Percentiles rank a stretch among this genome's conserved stretches.
These are phyloP conservation scores for Tethea ocularis DNA, from an alignment of 2,888 invertebrate species.

Conservation along the genomic window DNA sequence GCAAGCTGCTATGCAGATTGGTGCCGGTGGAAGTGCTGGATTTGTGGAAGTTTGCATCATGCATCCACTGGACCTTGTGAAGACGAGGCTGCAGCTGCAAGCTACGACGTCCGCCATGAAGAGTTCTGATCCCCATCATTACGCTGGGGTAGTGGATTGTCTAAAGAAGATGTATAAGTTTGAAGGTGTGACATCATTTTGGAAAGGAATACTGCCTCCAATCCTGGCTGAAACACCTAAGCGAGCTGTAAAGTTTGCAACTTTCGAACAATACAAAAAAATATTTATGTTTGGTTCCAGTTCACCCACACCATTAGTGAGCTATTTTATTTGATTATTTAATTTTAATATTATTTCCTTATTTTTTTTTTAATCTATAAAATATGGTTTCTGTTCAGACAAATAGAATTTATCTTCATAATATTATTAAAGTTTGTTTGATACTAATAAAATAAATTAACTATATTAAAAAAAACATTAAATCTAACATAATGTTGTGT, in stretches of 20 bases:
- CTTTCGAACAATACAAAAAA: constrained; percentile 96
- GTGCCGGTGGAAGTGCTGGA: constrained; percentile 95
- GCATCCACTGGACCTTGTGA: constrained; percentile 97
- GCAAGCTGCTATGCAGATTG: constrained; percentile 91
- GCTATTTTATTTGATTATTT: constrained; percentile 38
- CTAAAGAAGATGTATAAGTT: constrained; percentile 93
- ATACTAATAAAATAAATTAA: no score
- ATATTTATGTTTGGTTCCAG: constrained; percentile 91
- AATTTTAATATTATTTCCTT: not conserved
- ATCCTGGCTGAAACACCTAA: constrained; percentile 97
- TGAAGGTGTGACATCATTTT: constrained; percentile 93
- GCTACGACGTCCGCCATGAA: constrained; percentile 45
- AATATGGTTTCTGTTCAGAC: no score
- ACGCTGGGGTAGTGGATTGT: constrained; percentile 93
- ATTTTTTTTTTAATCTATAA: not conserved
- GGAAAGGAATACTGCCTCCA: constrained; percentile 97
- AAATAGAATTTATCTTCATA: no score
- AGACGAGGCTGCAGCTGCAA: constrained; percentile 88
- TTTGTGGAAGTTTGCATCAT: constrained; percentile 97
- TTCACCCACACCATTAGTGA: constrained; percentile 90
- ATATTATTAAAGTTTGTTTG: no score
- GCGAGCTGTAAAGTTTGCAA: constrained; percentile 96
- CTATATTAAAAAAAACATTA: no score
- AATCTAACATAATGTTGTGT: not conserved
- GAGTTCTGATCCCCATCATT: constrained; percentile 83